These are phyloP conservation scores for Drosophila watanabei DNA, from an alignment of 1,140 invertebrate species.

Conservation along the genomic window DNA sequence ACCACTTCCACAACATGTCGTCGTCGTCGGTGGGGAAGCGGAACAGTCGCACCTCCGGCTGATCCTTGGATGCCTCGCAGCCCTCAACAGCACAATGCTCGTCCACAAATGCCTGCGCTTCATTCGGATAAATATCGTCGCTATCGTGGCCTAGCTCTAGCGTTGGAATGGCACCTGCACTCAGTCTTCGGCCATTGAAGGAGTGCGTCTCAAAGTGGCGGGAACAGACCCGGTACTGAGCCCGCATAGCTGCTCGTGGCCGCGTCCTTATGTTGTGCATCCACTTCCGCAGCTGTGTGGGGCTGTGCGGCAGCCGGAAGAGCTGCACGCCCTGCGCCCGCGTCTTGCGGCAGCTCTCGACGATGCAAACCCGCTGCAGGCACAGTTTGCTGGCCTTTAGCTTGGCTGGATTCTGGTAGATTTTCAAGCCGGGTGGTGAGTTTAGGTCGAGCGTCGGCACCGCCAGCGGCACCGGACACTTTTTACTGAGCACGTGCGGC, in stretches of 20 bases:
- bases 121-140: slow-evolving; percentile 77
- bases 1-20: slow-evolving; percentile 81
- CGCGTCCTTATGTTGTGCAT: slow-evolving; percentile 74
- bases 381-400: slow-evolving; percentile 70
- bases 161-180: slow-evolving; percentile 74
- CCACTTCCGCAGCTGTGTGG: slow-evolving; percentile 74
- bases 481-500: slow-evolving; percentile 75
- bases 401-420: slow-evolving; percentile 81
- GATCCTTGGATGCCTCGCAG: slow-evolving; percentile 65
- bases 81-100: slow-evolving; percentile 72
- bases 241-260: slow-evolving; percentile 49
- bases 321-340: slow-evolving; percentile 75
- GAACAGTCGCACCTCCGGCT: slow-evolving; percentile 74
- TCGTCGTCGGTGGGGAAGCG: slow-evolving; percentile 80
- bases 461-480: slow-evolving; percentile 76
- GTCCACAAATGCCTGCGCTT: slow-evolving; percentile 74
- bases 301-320: slow-evolving; percentile 75
- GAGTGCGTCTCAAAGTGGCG: slow-evolving; percentile 78
- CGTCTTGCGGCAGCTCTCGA: slow-evolving; percentile 73
- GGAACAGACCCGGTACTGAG: slow-evolving; percentile 74
- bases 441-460: slow-evolving; percentile 80
- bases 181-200: slow-evolving; percentile 69
- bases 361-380: slow-evolving; percentile 73
- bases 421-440: slow-evolving; percentile 71
- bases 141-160: slow-evolving; percentile 73